A percentile compares a stretch with the other conserved stretches of the same genome.
phyloP scores from a whole-genome alignment of 2,113 vertebrate genomes.

The Centropus unirufus region DNA sequence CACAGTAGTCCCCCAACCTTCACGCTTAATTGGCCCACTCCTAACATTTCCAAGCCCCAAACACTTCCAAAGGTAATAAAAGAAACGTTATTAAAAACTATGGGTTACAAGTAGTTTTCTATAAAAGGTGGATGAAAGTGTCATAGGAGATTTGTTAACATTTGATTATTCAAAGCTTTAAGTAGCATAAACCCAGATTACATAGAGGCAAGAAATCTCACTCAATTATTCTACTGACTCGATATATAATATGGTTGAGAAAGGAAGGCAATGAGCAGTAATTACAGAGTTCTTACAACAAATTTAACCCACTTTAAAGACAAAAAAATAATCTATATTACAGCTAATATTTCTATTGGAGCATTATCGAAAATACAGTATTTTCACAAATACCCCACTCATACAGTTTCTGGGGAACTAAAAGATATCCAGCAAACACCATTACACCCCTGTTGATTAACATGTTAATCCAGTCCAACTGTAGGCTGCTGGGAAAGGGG shows the following conservation, averaged over 20 bases:
- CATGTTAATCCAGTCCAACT: neutral
- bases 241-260: neutral
- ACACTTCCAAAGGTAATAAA: neutral
- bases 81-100: neutral
- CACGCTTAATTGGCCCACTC: neutral
- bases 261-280: neutral
- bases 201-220: neutral
- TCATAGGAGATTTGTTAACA: neutral
- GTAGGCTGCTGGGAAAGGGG: neutral
- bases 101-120: neutral
- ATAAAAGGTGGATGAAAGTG: neutral
- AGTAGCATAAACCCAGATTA: neutral
- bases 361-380: neutral
- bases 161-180: neutral
- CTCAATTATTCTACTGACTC: neutral
- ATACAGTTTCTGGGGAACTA: neutral
- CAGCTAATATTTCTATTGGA: neutral
- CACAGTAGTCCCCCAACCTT: neutral
- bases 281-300: neutral
- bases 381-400: neutral
- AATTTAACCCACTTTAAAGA: neutral
- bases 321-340: neutral
- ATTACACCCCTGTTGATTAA: neutral
- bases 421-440: neutral
- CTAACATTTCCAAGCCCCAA: neutral